Conservation (phyloP, 2,113 vertebrate species). For the Solenodon paradoxus region DNA sequence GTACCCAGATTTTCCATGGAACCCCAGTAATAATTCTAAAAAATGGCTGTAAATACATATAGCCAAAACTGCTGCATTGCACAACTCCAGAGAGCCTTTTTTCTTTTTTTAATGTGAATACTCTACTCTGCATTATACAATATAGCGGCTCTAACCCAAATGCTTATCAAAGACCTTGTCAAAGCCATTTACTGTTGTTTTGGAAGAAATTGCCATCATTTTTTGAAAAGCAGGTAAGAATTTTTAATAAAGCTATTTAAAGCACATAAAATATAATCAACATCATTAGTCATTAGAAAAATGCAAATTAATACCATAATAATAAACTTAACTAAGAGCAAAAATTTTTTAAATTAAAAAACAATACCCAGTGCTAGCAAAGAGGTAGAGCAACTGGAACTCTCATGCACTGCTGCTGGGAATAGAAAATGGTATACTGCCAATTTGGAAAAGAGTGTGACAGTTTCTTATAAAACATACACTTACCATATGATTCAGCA, state of each 20-base stretch:
- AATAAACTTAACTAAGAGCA: neutral
- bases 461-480: neutral
- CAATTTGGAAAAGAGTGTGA: neutral
- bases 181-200: neutral
- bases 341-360: neutral
- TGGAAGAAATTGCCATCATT: neutral
- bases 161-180: neutral
- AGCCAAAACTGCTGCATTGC: neutral
- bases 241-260: neutral
- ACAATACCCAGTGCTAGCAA: neutral
- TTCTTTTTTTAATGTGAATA: neutral
- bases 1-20: neutral
- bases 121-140: neutral
- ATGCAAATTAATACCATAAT: no score
- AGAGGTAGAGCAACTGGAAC: neutral
- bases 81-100: neutral
- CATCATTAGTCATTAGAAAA: no score
- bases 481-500: neutral
- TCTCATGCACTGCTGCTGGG: no score
- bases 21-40: neutral
- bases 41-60: neutral
- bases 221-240: slow-evolving; percentile 6
- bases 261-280: slow-evolving; percentile 3
- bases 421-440: neutral
- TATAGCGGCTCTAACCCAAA: neutral